Percentiles rank a stretch among this genome's conserved stretches.
Evolutionary conservation across 2,113 vertebrate genomes (phyloP).

Genomic region (Embiotoca jacksoni): DNA sequence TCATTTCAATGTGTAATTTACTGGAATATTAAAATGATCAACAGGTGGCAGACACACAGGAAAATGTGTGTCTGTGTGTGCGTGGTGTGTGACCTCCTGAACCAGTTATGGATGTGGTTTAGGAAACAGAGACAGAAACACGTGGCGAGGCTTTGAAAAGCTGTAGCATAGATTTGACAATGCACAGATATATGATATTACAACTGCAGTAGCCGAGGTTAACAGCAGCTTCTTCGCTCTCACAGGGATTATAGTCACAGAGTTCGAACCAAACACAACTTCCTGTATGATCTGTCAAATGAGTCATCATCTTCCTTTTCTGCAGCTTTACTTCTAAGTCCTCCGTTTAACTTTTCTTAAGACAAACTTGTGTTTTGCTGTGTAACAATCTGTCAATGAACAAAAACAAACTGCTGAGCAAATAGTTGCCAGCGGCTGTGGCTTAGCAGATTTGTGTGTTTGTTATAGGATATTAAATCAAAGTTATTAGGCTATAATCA

Average conservation of each 20-base stretch:
- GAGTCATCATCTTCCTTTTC: conserved; percentile 34
- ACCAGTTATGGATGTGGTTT: conserved; percentile 27
- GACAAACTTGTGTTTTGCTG: conserved; percentile 42
- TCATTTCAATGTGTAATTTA: conserved; percentile 62
- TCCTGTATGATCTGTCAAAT: conserved; percentile 11
- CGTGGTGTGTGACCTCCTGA: conserved; percentile 21
- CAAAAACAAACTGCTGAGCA: conserved; percentile 70
- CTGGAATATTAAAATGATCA: conserved; percentile 71
- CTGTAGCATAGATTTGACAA: neutral
- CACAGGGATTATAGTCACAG: conserved; percentile 30
- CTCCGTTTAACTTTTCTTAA: conserved; percentile 13
- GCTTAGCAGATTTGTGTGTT: conserved; percentile 69
- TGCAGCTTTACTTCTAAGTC: conserved; percentile 10
- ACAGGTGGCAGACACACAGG: conserved; percentile 55
- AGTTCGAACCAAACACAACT: conserved; percentile 45
- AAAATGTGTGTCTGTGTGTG: conserved; percentile 24
- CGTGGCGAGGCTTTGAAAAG: neutral
- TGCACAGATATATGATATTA: neutral
- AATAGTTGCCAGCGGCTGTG: conserved; percentile 55
- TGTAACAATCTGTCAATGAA: conserved; percentile 59
- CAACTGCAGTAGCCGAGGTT: conserved; percentile 11
- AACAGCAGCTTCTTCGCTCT: conserved; percentile 23
- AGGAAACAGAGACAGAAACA: conserved; percentile 2
- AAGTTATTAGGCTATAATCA: conserved; percentile 76
- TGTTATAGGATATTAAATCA: conserved; percentile 76